Conservation (phyloP, 2,113 vertebrate genomes). For the Clarias magur region DNA sequence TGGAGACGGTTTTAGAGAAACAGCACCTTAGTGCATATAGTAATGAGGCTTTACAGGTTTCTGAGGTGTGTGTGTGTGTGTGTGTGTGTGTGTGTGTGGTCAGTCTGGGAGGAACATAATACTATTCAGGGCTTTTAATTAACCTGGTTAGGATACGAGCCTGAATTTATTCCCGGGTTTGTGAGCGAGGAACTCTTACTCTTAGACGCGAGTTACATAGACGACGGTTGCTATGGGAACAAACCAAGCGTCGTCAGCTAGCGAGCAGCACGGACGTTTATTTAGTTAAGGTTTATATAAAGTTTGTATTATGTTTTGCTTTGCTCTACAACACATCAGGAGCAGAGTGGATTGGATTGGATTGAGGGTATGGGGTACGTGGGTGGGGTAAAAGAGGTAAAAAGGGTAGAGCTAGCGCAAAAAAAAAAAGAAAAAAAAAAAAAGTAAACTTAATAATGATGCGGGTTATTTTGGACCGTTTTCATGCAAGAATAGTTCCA, state of each 20-base stretch:
- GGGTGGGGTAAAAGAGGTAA: too few relatives aligned
- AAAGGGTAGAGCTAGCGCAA: too few relatives aligned
- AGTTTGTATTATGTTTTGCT: neutral
- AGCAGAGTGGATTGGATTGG: fast-evolving
- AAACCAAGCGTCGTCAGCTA: neutral
- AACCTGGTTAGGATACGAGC: neutral
- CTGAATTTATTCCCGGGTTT: neutral
- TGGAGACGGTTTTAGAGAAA: slow-evolving; percentile 43
- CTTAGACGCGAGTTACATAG: neutral
- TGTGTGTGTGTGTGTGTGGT: slow-evolving; percentile 23
- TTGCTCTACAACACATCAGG: too few relatives aligned
- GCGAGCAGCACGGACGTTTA: neutral
- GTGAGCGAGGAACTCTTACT: neutral
- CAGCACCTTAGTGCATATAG: slow-evolving; percentile 65
- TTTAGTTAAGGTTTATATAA: too few relatives aligned
- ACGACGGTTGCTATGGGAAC: neutral
- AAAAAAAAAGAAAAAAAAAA: too few relatives aligned
- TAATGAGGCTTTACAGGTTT: slow-evolving; percentile 78
- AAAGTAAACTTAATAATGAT: too few relatives aligned
- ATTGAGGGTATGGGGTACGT: too few relatives aligned
- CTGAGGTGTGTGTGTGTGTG: slow-evolving; percentile 69
- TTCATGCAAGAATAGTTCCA: too few relatives aligned
- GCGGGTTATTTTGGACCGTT: too few relatives aligned
- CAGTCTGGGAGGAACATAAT: slow-evolving; percentile 47
- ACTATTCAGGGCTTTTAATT: slow-evolving; percentile 44